Evolutionary conservation across 2,797 vertebrate species (phyloP).

Genomic region (Simalia tracyae): DNA sequence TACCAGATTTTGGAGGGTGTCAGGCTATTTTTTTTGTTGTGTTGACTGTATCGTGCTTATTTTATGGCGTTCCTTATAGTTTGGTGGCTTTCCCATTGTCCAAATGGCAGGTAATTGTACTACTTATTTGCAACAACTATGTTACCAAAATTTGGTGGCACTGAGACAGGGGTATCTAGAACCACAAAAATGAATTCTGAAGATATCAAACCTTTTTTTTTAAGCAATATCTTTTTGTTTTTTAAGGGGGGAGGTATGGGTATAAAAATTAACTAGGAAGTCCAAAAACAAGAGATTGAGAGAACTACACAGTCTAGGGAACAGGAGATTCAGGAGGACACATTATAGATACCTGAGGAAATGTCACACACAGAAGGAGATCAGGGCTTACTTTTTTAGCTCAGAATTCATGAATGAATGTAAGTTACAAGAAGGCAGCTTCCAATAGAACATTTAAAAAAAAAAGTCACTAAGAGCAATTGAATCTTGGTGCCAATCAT

Average conservation of each 20-base stretch:
- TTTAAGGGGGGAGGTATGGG: neutral
- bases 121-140: neutral
- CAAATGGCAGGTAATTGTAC: neutral
- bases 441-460: no score
- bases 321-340: neutral
- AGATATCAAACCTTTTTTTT: neutral
- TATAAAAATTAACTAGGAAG: neutral
- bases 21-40: neutral
- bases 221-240: neutral
- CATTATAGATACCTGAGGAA: neutral
- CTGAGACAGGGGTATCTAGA: neutral
- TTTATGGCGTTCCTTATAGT: neutral
- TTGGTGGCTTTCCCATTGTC: neutral
- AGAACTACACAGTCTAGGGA: neutral
- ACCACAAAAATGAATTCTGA: neutral
- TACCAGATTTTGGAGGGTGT: neutral
- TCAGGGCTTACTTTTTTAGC: neutral
- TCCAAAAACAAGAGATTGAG: neutral
- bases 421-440: no score
- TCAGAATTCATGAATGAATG: neutral
- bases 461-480: no score
- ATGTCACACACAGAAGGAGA: neutral
- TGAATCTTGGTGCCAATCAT: no score
- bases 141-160: neutral
- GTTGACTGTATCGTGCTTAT: neutral